A percentile compares a stretch with the other conserved stretches of the same genome.
Evolutionary conservation across 2,888 invertebrate species (phyloP).

Genomic region (Cryptus armator): DNA sequence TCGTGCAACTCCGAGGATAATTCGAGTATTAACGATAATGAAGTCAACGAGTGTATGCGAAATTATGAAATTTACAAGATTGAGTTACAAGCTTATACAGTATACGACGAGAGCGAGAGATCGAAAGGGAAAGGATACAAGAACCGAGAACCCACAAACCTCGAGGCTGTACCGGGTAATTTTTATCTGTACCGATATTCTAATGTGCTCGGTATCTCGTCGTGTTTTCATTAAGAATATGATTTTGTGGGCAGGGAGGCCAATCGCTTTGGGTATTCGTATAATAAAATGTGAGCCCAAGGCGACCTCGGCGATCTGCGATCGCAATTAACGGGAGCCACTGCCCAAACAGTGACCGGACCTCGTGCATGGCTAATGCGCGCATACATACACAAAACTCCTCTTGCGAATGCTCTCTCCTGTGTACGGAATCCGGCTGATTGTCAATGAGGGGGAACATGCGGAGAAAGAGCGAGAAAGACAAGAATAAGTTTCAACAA

Average conservation of each 20-base stretch:
- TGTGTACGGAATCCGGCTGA: constrained; percentile 69
- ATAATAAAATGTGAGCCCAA: constrained; percentile 68
- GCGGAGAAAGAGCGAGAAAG: background rate
- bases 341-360: constrained; percentile 74
- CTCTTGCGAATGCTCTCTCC: constrained; percentile 17
- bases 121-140: background rate
- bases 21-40: background rate
- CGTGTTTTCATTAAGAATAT: constrained; percentile 78
- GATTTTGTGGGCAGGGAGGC: constrained; percentile 71
- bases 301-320: constrained; percentile 73
- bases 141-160: constrained; percentile 37
- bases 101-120: background rate
- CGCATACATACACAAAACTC: constrained; percentile 63
- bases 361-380: constrained; percentile 72
- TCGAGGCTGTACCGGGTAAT: constrained; percentile 50
- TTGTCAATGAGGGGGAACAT: constrained; percentile 74
- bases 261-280: constrained; percentile 49
- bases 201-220: constrained; percentile 68
- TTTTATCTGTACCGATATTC: constrained; percentile 73
- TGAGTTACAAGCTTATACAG: background rate
- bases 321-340: constrained; percentile 78
- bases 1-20: constrained; percentile 4
- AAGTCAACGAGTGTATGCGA: background rate
- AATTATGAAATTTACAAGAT: constrained; percentile 27
- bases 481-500: constrained; percentile 50